Conservation (phyloP, 2,797 vertebrate genomes). For the Myotis pilosus region DNA sequence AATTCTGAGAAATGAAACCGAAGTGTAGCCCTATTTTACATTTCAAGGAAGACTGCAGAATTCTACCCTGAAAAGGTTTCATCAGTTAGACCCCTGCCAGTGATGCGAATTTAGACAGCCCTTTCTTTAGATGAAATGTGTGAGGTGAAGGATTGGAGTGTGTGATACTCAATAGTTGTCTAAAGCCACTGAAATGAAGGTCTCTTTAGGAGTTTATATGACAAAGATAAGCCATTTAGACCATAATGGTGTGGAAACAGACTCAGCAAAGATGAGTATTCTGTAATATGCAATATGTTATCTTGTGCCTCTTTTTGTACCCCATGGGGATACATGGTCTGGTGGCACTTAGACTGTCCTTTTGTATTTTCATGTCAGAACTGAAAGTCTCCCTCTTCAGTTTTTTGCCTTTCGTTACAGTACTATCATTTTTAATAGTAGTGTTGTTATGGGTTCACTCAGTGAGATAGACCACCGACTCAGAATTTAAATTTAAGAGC, state of each 20-base stretch:
- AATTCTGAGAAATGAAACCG: neutral
- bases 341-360: neutral
- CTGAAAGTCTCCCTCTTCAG: neutral
- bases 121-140: neutral
- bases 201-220: neutral
- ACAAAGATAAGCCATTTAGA: neutral
- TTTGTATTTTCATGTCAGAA: neutral
- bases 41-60: neutral
- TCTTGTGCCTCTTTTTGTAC: neutral
- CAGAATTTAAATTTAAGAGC: too few species aligned
- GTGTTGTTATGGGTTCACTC: neutral
- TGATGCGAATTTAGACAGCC: neutral
- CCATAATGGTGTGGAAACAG: neutral
- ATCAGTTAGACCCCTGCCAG: fast-evolving
- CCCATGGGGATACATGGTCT: neutral
- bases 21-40: neutral
- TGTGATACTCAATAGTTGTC: neutral
- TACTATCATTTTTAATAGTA: neutral
- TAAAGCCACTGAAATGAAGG: neutral
- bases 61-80: neutral
- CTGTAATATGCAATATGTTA: neutral
- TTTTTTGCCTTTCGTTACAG: neutral
- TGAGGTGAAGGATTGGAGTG: neutral
- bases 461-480: too few species aligned
- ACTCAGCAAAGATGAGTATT: neutral